Base-by-base conservation (phyloP, 1,140 invertebrate species). In the Sogatella furcifera region DNA sequence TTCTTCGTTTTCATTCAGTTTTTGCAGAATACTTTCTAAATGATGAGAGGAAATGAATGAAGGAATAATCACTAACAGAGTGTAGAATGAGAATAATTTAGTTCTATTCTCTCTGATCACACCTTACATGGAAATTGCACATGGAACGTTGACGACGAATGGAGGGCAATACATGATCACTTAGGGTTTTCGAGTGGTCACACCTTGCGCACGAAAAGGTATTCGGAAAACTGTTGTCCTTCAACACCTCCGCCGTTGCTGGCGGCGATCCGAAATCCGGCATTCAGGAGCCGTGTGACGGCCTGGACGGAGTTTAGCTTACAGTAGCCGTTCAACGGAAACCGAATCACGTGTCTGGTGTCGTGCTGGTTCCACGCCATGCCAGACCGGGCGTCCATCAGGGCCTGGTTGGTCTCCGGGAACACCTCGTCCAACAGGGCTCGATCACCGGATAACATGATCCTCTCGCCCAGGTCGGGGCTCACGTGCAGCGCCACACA, bases 161-260 rank as follows among this genome's bases (percentile, higher is more conserved):
- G 9, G 10, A 31, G 31, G 10, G 31, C 10, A 31, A 10, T 31
- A 38, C 9, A 38, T 13, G 11, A 38, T 11, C 34, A 38, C 34
- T 8, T 46, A 15, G 21, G 13, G 56, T 21, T 43, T 17, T 21
- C n/a, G n/a, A 5, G 15, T 44, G 41, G 22, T 62, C 49, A 58
- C 61, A 62, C 61, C 31, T 69, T 68, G 62, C 88, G 76, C 19
- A 89, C 82, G 71, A 95, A 90, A 59, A 95, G 77, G 74, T 94
- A 95, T 74, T 95, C 92, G 67, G 89, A 92, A 76, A 93, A 94
- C 73, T 94, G 90, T 70, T 94, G 91, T 1, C 89, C 89, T 69
- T 94, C 91, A 11, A 93, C 90, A 9, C 90, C 90, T 9, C 90
- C 90, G 0, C 90, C 90, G 67, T 88, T 91, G 68, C 89, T 90